These are phyloP conservation scores for Drosophila testacea DNA, from an alignment of 2,888 invertebrate species.

Conservation along the genomic window DNA sequence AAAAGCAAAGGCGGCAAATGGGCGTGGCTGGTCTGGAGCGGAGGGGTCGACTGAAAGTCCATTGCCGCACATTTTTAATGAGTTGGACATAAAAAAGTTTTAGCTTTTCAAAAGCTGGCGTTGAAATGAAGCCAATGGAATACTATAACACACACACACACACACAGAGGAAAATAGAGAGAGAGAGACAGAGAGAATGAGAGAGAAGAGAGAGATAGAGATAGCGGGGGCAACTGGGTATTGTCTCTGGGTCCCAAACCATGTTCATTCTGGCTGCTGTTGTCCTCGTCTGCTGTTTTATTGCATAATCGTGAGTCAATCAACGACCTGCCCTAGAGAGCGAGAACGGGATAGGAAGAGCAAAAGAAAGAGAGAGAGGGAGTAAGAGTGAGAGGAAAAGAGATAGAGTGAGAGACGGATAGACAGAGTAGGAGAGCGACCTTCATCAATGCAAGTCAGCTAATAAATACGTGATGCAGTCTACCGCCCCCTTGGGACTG, in stretches of 20 bases:
- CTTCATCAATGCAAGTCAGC: slow-evolving; percentile 75
- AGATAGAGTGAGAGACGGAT: not conserved
- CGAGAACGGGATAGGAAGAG: not conserved
- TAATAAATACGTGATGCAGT: slow-evolving; percentile 80
- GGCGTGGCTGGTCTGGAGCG: slow-evolving; percentile 22
- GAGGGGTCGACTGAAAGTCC: slow-evolving; percentile 61
- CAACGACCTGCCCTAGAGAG: slow-evolving; percentile 54
- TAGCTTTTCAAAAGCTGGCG: slow-evolving; percentile 73
- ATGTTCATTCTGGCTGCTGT: slow-evolving; percentile 33
- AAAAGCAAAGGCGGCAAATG: slow-evolving; percentile 40
- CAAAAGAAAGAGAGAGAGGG: not conserved
- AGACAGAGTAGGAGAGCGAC: slow-evolving; percentile 25
- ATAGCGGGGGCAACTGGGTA: slow-evolving; percentile 32
- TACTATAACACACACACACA: slow-evolving; percentile 32
- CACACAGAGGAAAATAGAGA: not conserved
- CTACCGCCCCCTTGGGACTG: slow-evolving; percentile 5
- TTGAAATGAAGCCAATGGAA: slow-evolving; percentile 71
- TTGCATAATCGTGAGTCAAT: slow-evolving; percentile 83
- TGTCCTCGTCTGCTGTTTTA: slow-evolving; percentile 72
- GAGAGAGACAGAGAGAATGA: not conserved
- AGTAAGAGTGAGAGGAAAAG: not conserved
- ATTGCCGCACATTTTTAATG: slow-evolving; percentile 79
- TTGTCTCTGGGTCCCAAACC: slow-evolving; percentile 53
- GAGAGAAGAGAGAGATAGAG: slow-evolving; percentile 4
- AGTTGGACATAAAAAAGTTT: slow-evolving; percentile 81